Base-by-base conservation (phyloP, 2,797 vertebrate genomes). In the Spatula clypeata region DNA sequence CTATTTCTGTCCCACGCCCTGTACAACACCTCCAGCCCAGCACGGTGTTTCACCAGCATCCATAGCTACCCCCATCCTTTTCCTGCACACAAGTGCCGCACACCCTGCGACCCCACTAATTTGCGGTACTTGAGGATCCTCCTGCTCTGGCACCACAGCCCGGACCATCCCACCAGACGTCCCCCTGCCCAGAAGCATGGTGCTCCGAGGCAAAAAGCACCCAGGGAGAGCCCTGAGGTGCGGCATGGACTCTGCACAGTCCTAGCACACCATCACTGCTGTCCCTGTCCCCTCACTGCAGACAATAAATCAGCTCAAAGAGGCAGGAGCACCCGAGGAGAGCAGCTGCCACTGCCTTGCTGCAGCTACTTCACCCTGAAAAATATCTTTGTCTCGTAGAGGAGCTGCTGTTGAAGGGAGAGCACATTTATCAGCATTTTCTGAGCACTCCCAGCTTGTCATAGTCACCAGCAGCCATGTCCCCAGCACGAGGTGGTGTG, bases 381-480 rank as follows among this genome's bases (percentile, higher is more conserved):
- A 40, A 77, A 53, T 5, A 9, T 8, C 47, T 87, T 71, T 53
- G 49, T 24, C 16, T 82, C 0, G 0, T 10, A 23, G 58, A 47
- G 34, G 17, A 60, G 76, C 29, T 21, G 70, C 80, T 84, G 12
- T 31, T 54, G n/a, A 44, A 26, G 44, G 1, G 40, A 34, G 27
- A 21, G 31, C 36, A 47, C 13, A 1, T 54, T 79, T 10, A 4
- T 19, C 31, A 23, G n/a, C 1, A 1, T 4, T 61, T 67, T 26
- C 20, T 13, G 72, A 73, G 85, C 75, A 44, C 20, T 11, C 9
- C 20, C 8, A 4, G 13, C 17, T 10, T 2, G 36, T 29, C 13
- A 0, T 0, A 0, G 0, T 3, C 17, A 0, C 51, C 2, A 0
- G 38, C 0, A 16, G 32, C 18, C 0, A 0, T 0, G 64, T 14